Conservation (phyloP, 2,797 vertebrate genomes). For the Carapus acus region DNA sequence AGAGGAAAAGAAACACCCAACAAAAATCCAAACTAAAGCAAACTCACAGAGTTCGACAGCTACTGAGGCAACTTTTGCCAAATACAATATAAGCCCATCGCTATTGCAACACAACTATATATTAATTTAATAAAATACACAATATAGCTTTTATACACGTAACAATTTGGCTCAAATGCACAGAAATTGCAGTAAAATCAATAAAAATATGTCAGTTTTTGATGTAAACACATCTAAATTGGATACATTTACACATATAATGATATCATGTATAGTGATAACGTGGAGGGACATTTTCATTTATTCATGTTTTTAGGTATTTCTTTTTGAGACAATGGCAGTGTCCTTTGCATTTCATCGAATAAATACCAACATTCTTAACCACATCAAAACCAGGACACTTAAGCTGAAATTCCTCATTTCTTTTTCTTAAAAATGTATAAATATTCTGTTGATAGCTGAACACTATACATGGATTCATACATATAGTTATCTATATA, state of each 20-base stretch:
- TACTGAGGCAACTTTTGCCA: slow-evolving; percentile 99
- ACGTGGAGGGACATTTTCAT: slow-evolving; percentile 90
- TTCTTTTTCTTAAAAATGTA: slow-evolving; percentile 69
- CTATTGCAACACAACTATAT: slow-evolving; percentile 99
- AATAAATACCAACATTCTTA: slow-evolving; percentile 57
- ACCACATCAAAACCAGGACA: slow-evolving; percentile 57
- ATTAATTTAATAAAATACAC: slow-evolving; percentile 99
- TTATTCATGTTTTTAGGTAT: slow-evolving; percentile 62
- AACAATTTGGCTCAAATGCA: slow-evolving; percentile 99
- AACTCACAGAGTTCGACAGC: slow-evolving; percentile 99
- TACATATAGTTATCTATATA: slow-evolving; percentile 77
- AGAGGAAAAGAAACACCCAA: slow-evolving; percentile 57
- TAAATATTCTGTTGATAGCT: slow-evolving; percentile 80
- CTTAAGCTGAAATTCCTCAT: slow-evolving; percentile 55
- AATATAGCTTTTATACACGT: slow-evolving; percentile 99
- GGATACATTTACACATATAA: slow-evolving; percentile 99
- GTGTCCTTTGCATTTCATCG: slow-evolving; percentile 80
- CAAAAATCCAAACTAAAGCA: slow-evolving; percentile 75
- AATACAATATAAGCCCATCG: slow-evolving; percentile 99
- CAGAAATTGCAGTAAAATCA: slow-evolving; percentile 99
- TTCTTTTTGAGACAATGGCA: slow-evolving; percentile 82
- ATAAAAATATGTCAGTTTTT: slow-evolving; percentile 96
- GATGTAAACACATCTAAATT: slow-evolving; percentile 99
- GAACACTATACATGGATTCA: slow-evolving; percentile 76
- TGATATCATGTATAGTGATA: slow-evolving; percentile 89